These are phyloP conservation scores for Argentina silus DNA, from an alignment of 2,797 vertebrate genomes.

Conservation along the genomic window DNA sequence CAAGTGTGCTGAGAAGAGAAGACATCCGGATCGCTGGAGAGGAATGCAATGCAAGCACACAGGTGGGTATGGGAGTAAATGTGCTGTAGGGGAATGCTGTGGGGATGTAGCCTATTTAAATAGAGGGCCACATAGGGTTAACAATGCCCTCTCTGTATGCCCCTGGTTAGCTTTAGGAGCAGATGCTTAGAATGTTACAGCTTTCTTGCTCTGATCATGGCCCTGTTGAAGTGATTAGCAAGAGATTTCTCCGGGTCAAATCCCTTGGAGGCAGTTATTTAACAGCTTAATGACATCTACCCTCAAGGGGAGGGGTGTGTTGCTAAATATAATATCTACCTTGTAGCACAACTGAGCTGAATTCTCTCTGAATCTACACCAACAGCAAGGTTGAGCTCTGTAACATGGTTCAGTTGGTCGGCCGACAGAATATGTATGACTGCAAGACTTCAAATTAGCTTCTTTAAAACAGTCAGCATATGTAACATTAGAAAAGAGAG, in stretches of 20 bases:
- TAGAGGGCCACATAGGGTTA: constrained; percentile 25
- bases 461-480: no score
- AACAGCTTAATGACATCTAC: background rate
- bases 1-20: constrained; percentile 18
- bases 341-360: background rate
- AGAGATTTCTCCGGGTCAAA: constrained; percentile 38
- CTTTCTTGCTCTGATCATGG: constrained; percentile 65
- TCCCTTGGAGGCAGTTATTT: background rate
- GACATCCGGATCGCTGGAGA: background rate
- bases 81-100: constrained; percentile 15
- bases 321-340: background rate
- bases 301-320: background rate
- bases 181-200: constrained; percentile 42
- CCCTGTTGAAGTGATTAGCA: constrained; percentile 68
- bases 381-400: no score
- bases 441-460: no score
- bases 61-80: background rate
- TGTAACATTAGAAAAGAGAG: no score
- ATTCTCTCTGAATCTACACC: background rate
- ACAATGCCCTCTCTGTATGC: constrained; percentile 43
- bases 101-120: background rate
- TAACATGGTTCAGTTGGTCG: no score
- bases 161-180: constrained; percentile 43
- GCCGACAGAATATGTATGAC: no score
- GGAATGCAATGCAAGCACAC: background rate